Evolutionary conservation across 35 echinoderm and acorn worm genomes (phyloP).

Genomic region (Apostichopus californicus): DNA sequence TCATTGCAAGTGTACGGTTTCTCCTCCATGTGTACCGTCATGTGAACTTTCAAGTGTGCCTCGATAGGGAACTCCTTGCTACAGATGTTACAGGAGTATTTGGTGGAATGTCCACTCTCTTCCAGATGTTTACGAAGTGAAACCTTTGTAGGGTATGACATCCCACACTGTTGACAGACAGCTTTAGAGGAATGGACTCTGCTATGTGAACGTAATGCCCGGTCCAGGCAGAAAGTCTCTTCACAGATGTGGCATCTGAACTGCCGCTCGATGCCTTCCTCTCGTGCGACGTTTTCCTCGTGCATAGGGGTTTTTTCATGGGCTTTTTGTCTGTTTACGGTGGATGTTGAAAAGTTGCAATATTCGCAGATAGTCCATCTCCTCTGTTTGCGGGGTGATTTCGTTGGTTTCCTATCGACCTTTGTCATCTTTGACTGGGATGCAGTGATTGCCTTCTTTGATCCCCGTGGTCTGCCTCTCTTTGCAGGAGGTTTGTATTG

Average conservation of each 20-base stretch:
- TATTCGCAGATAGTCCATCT: background rate
- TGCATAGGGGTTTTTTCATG: conserved; percentile 25
- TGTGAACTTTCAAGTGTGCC: conserved; percentile 68
- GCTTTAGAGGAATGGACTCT: conserved; percentile 20
- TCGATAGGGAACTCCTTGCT: conserved; percentile 58
- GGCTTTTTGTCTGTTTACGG: background rate
- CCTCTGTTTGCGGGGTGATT: background rate
- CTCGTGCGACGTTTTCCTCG: conserved; percentile 16
- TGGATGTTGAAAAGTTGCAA: conserved; percentile 14
- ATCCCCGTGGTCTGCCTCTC: conserved; percentile 31
- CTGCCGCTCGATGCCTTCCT: conserved; percentile 5
- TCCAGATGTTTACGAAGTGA: conserved; percentile 11
- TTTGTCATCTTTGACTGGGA: background rate
- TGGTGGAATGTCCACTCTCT: conserved; percentile 37
- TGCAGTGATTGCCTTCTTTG: background rate
- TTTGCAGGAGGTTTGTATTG: background rate
- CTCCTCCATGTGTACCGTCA: conserved; percentile 74
- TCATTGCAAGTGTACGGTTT: conserved; percentile 71
- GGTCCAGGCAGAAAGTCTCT: conserved; percentile 18
- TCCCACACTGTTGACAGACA: conserved; percentile 37
- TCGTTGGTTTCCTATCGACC: background rate
- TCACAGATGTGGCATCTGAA: conserved; percentile 45
- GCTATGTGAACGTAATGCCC: conserved; percentile 31
- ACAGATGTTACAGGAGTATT: conserved; percentile 52
- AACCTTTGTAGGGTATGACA: conserved; percentile 3